Percentiles rank a stretch among this genome's conserved stretches.
Evolutionary conservation across 2,797 vertebrate genomes (phyloP).

Genomic region (Mionectes olivaceus): DNA sequence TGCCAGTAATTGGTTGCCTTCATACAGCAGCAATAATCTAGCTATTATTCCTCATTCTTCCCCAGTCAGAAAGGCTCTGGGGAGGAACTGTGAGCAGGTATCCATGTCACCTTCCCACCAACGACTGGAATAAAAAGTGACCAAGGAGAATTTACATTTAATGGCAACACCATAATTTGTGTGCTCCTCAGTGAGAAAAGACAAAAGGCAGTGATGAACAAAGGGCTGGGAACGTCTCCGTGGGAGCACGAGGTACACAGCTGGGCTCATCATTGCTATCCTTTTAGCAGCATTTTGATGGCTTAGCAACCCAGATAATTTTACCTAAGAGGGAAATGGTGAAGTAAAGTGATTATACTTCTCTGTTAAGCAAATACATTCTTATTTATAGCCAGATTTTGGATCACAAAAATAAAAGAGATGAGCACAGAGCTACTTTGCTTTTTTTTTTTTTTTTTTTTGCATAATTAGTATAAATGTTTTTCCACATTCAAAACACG

Average conservation of each 20-base stretch:
- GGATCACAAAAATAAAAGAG: not conserved
- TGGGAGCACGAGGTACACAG: not conserved
- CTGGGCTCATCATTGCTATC: not conserved
- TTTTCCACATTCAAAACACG: not conserved
- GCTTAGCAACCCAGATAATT: slow-evolving; percentile 5
- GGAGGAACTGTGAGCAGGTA: not conserved
- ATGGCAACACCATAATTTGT: not conserved
- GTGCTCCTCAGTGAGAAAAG: not conserved
- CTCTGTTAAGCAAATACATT: not conserved
- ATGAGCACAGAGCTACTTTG: not conserved
- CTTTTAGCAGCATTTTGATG: not conserved
- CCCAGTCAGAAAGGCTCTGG: not conserved
- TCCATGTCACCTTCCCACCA: not conserved
- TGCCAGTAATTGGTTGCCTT: not conserved
- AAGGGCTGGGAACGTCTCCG: not conserved
- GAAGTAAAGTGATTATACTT: not conserved
- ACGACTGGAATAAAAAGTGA: not conserved
- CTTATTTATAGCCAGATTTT: not conserved
- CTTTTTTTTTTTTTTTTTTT: not conserved
- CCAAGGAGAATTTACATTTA: not conserved
- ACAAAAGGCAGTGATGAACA: not conserved
- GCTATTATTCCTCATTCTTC: not conserved
- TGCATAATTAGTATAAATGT: not conserved
- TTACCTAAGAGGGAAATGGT: not conserved
- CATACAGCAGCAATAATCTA: not conserved